These are phyloP conservation scores for Rhynchonycteris naso DNA, from an alignment of 2,797 vertebrate genomes.

Conservation along the genomic window DNA sequence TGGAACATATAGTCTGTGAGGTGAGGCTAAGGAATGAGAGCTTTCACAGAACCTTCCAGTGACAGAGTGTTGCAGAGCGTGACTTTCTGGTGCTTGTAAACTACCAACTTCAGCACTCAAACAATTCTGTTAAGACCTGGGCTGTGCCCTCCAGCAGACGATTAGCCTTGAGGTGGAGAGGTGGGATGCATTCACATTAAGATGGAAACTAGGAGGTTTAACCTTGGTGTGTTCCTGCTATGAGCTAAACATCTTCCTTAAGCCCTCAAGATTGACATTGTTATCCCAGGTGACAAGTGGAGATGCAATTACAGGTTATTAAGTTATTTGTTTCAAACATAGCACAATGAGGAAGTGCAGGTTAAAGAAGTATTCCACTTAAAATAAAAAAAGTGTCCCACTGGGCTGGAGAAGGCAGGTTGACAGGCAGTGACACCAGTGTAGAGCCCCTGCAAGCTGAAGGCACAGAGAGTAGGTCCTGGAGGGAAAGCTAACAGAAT, in stretches of 20 bases:
- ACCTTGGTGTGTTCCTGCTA: not conserved
- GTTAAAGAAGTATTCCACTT: not conserved
- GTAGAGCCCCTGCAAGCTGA: not conserved
- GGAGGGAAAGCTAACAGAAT: not conserved
- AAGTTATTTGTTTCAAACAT: not conserved
- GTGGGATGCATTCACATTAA: too few relatives aligned
- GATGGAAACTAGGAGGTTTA: not conserved
- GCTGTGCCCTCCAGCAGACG: not conserved
- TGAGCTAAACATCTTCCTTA: not conserved
- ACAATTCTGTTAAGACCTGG: not conserved
- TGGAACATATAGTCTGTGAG: rapidly evolving
- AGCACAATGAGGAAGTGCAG: not conserved
- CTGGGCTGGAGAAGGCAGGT: not conserved
- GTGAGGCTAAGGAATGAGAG: not conserved
- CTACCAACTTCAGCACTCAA: not conserved
- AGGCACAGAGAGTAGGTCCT: not conserved
- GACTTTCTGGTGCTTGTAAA: not conserved
- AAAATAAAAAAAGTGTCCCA: not conserved
- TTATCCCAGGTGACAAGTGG: not conserved
- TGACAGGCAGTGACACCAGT: not conserved
- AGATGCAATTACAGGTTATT: not conserved
- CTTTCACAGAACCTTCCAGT: not conserved
- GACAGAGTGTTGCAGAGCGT: not conserved
- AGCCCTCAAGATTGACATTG: not conserved
- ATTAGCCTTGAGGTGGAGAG: not conserved